These are phyloP conservation scores for Drosophila mojavensis DNA, from an alignment of 1,140 invertebrate species.

Conservation along the genomic window DNA sequence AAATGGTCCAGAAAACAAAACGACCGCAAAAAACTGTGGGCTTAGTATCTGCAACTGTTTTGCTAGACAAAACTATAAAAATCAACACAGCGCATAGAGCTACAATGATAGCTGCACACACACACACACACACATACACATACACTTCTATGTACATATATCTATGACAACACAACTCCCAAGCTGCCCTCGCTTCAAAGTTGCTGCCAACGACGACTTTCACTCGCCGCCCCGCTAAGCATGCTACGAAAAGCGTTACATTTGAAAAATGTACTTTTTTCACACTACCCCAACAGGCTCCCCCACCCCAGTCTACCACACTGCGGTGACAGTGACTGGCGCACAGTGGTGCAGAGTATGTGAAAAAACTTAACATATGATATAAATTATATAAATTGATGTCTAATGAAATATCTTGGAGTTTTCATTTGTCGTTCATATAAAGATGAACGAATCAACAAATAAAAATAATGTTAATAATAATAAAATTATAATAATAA, in stretches of 20 bases:
- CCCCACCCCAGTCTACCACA: background rate
- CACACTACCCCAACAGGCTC: constrained; percentile 28
- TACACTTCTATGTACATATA: background rate
- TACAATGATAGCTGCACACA: constrained; percentile 38
- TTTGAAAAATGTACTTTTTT: constrained; percentile 84
- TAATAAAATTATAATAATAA: too few species aligned
- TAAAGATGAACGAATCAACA: too few species aligned
- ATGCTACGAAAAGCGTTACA: constrained; percentile 68
- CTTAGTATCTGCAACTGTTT: constrained; percentile 53
- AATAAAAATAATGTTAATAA: background rate
- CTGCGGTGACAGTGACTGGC: constrained; percentile 2
- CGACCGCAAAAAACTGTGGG: constrained; percentile 60
- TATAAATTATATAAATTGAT: too few species aligned
- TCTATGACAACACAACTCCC: background rate
- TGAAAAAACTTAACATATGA: background rate
- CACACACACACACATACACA: background rate
- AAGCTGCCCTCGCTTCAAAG: constrained; percentile 12
- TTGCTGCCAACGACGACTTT: constrained; percentile 54
- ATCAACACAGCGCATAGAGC: constrained; percentile 60
- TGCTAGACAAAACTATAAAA: constrained; percentile 72
- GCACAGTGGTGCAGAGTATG: constrained; percentile 23
- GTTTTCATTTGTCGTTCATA: too few species aligned
- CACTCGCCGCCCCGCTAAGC: constrained; percentile 62
- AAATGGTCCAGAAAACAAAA: constrained; percentile 83
- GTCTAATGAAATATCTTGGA: too few species aligned